A percentile compares a stretch with the other conserved stretches of the same genome.
Conservation (phyloP, 2,113 vertebrate species). For the Elanus axillaris region DNA sequence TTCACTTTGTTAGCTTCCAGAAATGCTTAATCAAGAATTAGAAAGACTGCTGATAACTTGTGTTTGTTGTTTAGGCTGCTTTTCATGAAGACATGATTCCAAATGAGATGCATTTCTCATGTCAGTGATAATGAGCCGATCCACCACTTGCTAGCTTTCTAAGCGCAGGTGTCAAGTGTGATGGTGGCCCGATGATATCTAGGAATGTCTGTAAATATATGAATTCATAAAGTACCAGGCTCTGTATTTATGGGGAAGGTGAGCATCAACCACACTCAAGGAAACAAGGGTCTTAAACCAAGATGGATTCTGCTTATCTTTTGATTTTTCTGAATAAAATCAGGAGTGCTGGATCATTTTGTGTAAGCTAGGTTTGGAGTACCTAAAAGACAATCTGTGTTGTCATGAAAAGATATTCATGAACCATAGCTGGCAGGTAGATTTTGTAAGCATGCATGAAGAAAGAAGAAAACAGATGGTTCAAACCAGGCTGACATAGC, state of each 20-base stretch:
- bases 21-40: conserved; percentile 39
- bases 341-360: background rate
- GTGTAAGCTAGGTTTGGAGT: background rate
- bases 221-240: background rate
- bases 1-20: conserved; percentile 2
- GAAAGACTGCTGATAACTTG: background rate
- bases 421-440: background rate
- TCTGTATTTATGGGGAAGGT: background rate
- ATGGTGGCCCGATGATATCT: background rate
- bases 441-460: background rate
- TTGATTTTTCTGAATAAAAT: background rate
- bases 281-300: background rate
- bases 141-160: background rate
- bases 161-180: background rate
- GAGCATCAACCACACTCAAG: background rate
- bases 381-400: background rate
- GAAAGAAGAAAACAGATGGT: background rate
- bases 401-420: background rate
- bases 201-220: background rate
- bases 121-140: background rate
- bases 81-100: conserved; percentile 15
- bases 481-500: background rate
- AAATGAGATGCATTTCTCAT: background rate
- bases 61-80: background rate
- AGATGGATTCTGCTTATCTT: background rate